These are phyloP conservation scores for Microplitis mediator DNA, from an alignment of 1,140 invertebrate genomes.

Conservation along the genomic window DNA sequence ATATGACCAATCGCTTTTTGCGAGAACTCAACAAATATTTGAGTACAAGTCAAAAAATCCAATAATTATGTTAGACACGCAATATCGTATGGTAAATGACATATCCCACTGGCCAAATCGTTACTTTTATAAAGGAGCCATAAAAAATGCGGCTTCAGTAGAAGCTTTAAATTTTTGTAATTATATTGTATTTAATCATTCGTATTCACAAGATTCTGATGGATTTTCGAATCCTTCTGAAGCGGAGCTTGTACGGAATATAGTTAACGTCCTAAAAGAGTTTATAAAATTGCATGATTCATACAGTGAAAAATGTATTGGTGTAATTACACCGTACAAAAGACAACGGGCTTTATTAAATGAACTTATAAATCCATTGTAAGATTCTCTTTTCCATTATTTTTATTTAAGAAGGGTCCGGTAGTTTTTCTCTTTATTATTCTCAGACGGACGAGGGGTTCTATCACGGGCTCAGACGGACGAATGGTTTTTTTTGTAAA, in stretches of 20 bases:
- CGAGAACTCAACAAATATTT: conserved; percentile 60
- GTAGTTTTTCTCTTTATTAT: no score
- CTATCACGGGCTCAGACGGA: no score
- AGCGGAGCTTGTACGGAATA: neutral
- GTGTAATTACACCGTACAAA: neutral
- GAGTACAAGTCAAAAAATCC: conserved; percentile 46
- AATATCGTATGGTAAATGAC: conserved; percentile 84
- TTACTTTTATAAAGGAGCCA: conserved; percentile 73
- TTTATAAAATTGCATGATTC: neutral
- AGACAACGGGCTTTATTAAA: neutral
- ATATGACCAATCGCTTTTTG: conserved; percentile 65
- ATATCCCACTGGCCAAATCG: conserved; percentile 75
- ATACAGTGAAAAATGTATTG: neutral
- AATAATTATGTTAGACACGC: conserved; percentile 68
- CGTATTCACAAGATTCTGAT: conserved; percentile 45
- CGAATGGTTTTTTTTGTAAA: no score
- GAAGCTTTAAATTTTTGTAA: conserved; percentile 52
- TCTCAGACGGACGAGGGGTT: no score
- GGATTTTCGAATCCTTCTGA: neutral
- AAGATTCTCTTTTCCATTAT: neutral
- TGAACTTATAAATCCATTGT: neutral
- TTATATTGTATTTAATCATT: conserved; percentile 66
- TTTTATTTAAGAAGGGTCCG: no score
- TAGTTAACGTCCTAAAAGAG: neutral
- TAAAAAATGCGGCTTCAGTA: conserved; percentile 60